phyloP scores from a whole-genome alignment of 1,140 invertebrate genomes.

The Heliconius melpomene region DNA sequence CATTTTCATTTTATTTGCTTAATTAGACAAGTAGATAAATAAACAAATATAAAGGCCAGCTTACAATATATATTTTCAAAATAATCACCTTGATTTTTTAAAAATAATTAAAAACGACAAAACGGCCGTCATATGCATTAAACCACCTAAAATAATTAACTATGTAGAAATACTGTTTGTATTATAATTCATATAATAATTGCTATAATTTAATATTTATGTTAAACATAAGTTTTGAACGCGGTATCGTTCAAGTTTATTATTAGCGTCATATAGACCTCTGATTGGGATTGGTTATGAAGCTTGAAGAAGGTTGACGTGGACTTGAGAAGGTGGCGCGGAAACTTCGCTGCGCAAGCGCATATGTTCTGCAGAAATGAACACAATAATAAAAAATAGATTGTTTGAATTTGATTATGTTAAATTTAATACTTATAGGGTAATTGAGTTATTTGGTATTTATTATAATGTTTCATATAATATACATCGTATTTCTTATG shows the following conservation, averaged over 20 bases:
- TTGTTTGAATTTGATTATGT: too few species aligned
- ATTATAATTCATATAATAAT: background rate
- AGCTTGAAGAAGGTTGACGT: conserved; percentile 65
- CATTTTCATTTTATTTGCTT: background rate
- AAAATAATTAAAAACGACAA: background rate
- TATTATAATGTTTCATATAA: too few species aligned
- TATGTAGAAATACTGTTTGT: background rate
- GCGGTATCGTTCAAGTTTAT: background rate
- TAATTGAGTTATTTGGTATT: too few species aligned
- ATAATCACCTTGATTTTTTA: background rate
- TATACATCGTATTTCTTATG: too few species aligned
- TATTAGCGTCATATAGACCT: background rate
- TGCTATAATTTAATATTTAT: background rate
- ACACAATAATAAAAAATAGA: too few species aligned
- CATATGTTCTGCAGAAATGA: too few species aligned
- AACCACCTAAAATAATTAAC: background rate
- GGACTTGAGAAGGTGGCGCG: conserved; percentile 64
- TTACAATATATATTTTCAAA: background rate
- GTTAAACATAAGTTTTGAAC: background rate
- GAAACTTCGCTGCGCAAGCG: conserved; percentile 40
- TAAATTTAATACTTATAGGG: too few species aligned
- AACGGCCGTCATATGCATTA: background rate
- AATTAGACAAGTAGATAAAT: background rate
- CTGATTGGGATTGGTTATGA: conserved; percentile 23
- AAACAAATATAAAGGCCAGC: background rate